Base-by-base conservation (phyloP, 2,888 invertebrate species). In the Meta bourneti region DNA sequence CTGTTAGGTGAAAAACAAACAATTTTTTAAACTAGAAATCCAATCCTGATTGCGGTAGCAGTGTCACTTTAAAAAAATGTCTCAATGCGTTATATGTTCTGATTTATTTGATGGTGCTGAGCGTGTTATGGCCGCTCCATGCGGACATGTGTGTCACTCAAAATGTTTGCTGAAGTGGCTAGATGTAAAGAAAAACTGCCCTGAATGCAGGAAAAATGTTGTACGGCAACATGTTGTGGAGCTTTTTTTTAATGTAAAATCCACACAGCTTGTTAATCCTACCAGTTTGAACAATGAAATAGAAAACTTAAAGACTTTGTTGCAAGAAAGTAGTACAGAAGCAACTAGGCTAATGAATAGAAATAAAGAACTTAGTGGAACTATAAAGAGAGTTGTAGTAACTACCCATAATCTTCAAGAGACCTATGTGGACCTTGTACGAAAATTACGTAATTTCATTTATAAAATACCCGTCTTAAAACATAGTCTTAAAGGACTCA, bases 21-120 rank as follows among this genome's bases (percentile, higher is more conserved):
- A 34, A 34, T 34, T 34, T 34, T 34, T 34, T 34, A 2, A 2
- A 34, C 34, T 2, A 34, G 34, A 34, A 34, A 34, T n/a, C n/a
- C n/a, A n/a, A n/a, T n/a, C n/a, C n/a, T n/a, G n/a, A n/a, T n/a
- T n/a, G n/a, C n/a, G n/a, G n/a, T n/a, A n/a, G n/a, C n/a, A n/a
- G n/a, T n/a, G 34, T 34, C 34, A 34, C 1, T 34, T 34, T 34
- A 34, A 4, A 34, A 77, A n/a, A 16, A 48, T 8, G 7, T 51
- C 51, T 51, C n/a, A 16, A 8, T 79, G 79, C 20, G 61, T 79
- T n/a, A 79, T 79, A 13, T 79, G 79, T 34, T 11, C 34, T 7
- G 79, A 79, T 61, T 6, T 11, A 0, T 79, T 61, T 61, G 79
- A 79, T 61, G 11, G 9, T 61, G 34, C 7, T 1, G 16, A 34